Percentiles rank a stretch among this genome's conserved stretches.
These are phyloP conservation scores for Meganola albula DNA, from an alignment of 2,888 invertebrate species.

Conservation along the genomic window DNA sequence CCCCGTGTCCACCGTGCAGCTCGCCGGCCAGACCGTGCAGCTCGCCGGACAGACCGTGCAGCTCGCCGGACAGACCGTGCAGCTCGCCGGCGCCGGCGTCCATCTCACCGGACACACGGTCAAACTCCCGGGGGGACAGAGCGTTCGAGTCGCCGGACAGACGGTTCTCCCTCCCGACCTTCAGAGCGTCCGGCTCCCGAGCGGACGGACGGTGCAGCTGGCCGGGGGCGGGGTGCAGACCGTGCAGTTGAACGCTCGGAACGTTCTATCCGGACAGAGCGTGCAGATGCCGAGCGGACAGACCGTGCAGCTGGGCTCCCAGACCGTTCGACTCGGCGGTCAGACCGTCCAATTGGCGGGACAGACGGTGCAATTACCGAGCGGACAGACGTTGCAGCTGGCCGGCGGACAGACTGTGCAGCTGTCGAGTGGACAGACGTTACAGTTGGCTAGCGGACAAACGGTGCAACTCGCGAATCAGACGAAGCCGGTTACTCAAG, in stretches of 20 bases:
- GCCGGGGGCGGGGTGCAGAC: conserved; percentile 25
- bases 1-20: conserved; percentile 57
- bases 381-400: conserved; percentile 61
- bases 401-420: conserved; percentile 57
- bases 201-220: conserved; percentile 36
- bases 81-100: conserved; percentile 58
- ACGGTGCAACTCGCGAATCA: conserved; percentile 60
- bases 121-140: conserved; percentile 61
- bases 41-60: conserved; percentile 63
- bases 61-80: conserved; percentile 58
- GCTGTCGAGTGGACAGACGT: conserved; percentile 54
- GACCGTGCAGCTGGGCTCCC: conserved; percentile 35
- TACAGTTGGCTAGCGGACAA: conserved; percentile 56
- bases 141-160: conserved; percentile 56
- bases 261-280: conserved; percentile 12
- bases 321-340: conserved; percentile 44
- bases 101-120: conserved; percentile 70
- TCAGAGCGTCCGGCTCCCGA: conserved; percentile 51
- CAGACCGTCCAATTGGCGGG: conserved; percentile 68
- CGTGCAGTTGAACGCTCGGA: conserved; percentile 32
- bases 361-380: conserved; percentile 56
- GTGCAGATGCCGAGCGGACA: conserved; percentile 39
- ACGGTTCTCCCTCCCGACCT: conserved; percentile 48
- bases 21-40: conserved; percentile 57
- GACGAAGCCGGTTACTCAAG: conserved; percentile 51